Evolutionary conservation across 2,797 vertebrate species (phyloP), one percentile per base, ranked within the genome.

Genomic region (Xyrichtys novacula): DNA sequence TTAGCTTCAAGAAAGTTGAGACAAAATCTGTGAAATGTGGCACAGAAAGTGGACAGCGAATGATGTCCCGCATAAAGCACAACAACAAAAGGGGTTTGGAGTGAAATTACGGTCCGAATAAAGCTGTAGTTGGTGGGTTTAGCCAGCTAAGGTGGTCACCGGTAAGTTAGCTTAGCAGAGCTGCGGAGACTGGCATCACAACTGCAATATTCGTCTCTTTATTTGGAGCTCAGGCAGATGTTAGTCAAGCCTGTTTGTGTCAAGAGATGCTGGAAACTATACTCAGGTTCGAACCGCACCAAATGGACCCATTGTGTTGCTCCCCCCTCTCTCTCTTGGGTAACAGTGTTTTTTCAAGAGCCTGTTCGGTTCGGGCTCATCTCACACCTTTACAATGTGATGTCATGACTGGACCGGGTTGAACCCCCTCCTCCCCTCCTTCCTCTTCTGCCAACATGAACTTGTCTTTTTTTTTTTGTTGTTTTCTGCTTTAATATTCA

Each of bases 51-150:
- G 54, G 50, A 52, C 59, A 78, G 80, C 47, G 67, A 65, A 83
- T 29, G 39, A 72, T 80, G 83, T 84, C 89, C 77, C 80, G 80
- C 83, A 71, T 77, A 74, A 89, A 92, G 84, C 85, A 89, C 81
- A 78, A 53, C n/a, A 82, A 78, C 74, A 52, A 39, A n/a, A 77
- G 20, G 32, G 42, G 44, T 34, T n/a, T 58, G 40, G 52, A 58
- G 49, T 62, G 17, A 61, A 46, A 19, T n/a, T 19, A n/a, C 19
- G 53, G 23, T 58, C 1, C 50, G 7, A 14, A 15, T 56, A 26
- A 57, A 74, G 65, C 50, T 83, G 74, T 42, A 23, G 50, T 76
- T 59, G 39, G 15, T 19, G 11, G 17, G 44, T 72, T 54, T 88
- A 86, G 77, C 81, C 70, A 56, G 71, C 80, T 80, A 72, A 58